phyloP scores from a whole-genome alignment of 1,140 invertebrate genomes.

The Plodia interpunctella region DNA sequence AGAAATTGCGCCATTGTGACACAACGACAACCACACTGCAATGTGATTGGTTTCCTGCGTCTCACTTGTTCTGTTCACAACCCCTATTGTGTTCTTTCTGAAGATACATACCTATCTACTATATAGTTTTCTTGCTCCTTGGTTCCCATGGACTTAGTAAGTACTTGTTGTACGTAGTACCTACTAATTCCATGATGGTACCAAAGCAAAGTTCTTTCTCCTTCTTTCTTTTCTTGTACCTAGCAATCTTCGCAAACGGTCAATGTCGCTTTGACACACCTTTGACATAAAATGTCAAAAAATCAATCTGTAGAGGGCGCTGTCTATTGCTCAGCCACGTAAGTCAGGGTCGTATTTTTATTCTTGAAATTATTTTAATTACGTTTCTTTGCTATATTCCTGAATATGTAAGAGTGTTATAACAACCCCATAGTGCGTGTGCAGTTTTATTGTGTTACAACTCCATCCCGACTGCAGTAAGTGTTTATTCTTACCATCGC shows the following conservation, averaged over 20 bases:
- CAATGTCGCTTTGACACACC: slow-evolving; percentile 35
- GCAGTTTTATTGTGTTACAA: slow-evolving; percentile 48
- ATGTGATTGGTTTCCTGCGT: too few relatives aligned
- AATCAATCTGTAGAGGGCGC: slow-evolving; percentile 69
- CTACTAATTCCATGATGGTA: too few relatives aligned
- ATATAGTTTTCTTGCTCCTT: too few relatives aligned
- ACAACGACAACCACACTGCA: too few relatives aligned
- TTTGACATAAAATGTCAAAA: slow-evolving; percentile 62
- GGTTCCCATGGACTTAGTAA: too few relatives aligned
- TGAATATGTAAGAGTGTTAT: slow-evolving; percentile 70
- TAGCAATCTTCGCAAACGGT: slow-evolving; percentile 11
- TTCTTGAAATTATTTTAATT: slow-evolving; percentile 58
- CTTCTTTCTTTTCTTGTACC: background rate
- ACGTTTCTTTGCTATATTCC: slow-evolving; percentile 52
- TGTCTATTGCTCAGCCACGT: slow-evolving; percentile 71
- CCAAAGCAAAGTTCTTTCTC: too few relatives aligned
- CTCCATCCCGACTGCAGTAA: slow-evolving; percentile 46
- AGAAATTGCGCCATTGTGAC: too few relatives aligned
- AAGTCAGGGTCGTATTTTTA: slow-evolving; percentile 75
- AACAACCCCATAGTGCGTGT: slow-evolving; percentile 42
- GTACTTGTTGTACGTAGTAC: too few relatives aligned
- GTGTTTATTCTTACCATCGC: slow-evolving; percentile 33
- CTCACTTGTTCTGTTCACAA: too few relatives aligned
- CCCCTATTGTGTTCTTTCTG: too few relatives aligned
- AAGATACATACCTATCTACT: too few relatives aligned